A percentile compares a stretch with the other conserved stretches of the same genome.
Evolutionary conservation across 2,113 vertebrate genomes (phyloP).

Genomic region (Psittacus erithacus): DNA sequence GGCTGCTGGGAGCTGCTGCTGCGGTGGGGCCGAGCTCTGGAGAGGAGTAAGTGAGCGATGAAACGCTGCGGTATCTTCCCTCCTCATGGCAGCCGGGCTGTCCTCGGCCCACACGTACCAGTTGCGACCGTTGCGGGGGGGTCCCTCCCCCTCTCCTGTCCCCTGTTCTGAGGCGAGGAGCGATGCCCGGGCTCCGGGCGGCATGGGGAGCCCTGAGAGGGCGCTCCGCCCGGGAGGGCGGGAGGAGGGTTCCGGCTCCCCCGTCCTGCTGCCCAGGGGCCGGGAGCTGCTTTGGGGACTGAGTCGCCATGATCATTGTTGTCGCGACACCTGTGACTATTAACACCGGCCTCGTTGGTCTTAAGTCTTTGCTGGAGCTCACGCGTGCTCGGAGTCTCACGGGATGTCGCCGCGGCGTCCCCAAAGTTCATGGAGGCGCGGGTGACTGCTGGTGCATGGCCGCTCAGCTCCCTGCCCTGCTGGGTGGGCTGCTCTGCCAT

Average conservation of each 20-base stretch:
- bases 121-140: not conserved
- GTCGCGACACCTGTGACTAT: not conserved
- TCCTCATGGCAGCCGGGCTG: accelerated
- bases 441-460: not conserved
- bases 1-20: not conserved
- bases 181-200: too few relatives aligned
- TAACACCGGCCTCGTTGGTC: not conserved
- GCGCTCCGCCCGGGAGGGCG: too few relatives aligned
- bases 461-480: not conserved
- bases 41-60: not conserved
- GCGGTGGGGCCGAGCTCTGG: not conserved
- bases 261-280: not conserved
- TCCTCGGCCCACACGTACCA: too few relatives aligned
- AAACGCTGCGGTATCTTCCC: too few relatives aligned
- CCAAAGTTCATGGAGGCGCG: not conserved
- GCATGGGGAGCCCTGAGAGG: not conserved
- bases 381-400: not conserved
- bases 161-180: not conserved
- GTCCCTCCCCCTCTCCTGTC: too few relatives aligned
- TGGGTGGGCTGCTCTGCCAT: accelerated
- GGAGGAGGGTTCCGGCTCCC: too few relatives aligned
- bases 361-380: accelerated
- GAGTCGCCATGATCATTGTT: not conserved
- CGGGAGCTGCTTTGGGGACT: too few relatives aligned
- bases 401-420: not conserved